A percentile compares a stretch with the other conserved stretches of the same genome.
phyloP scores from a whole-genome alignment of 2,113 vertebrate genomes.

The Crocuta crocuta region DNA sequence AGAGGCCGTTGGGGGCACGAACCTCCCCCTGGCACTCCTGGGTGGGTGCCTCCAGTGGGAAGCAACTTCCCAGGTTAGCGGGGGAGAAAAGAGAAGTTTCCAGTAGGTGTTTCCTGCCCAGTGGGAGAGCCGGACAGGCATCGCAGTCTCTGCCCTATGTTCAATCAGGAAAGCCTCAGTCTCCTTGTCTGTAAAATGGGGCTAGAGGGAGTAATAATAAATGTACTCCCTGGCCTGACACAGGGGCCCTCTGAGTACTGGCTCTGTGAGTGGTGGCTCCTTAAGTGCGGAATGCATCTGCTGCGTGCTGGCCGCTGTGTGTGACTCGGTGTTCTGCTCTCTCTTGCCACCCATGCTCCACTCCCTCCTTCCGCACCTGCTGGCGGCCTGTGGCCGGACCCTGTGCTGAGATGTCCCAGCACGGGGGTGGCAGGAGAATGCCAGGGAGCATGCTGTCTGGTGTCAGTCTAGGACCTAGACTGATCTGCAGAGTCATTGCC shows the following conservation, averaged over 20 bases:
- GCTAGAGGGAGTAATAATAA: neutral
- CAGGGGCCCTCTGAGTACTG: neutral
- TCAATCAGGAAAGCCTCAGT: neutral
- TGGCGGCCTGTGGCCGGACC: neutral
- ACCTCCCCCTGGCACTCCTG: neutral
- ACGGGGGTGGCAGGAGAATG: neutral
- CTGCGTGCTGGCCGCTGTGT: fast-evolving
- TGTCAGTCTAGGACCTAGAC: neutral
- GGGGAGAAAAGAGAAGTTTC: neutral
- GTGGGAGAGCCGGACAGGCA: neutral
- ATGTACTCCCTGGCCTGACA: neutral
- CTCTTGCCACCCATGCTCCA: neutral
- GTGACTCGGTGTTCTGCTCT: neutral
- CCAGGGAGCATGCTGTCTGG: neutral
- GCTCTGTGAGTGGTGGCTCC: neutral
- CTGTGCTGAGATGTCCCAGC: neutral
- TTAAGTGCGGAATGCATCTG: fast-evolving
- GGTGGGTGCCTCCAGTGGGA: neutral
- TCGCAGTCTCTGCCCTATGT: neutral
- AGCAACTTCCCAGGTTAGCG: neutral
- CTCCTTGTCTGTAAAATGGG: neutral
- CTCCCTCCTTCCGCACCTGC: neutral
- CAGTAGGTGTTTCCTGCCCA: neutral
- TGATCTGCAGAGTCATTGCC: neutral
- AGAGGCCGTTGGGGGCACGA: too few relatives aligned